Evolutionary conservation across 2,797 vertebrate genomes (phyloP).

Genomic region (Hybognathus amarus): DNA sequence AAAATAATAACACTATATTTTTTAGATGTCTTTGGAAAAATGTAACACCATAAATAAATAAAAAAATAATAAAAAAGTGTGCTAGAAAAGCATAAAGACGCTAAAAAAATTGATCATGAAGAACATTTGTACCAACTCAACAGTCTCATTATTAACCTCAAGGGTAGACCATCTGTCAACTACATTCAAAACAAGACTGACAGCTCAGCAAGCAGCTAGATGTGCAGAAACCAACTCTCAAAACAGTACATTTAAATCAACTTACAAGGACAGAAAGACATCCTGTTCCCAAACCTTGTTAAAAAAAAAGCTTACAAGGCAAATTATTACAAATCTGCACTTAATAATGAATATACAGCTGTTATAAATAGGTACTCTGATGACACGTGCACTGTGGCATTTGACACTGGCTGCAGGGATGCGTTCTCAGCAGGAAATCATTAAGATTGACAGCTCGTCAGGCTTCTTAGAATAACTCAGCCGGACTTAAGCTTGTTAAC

Average conservation of each 20-base stretch:
- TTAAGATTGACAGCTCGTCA: conserved; percentile 40
- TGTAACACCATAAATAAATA: not conserved
- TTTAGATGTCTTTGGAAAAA: not conserved
- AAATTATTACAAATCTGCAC: not conserved
- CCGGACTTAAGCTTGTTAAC: not conserved
- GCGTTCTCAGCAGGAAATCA: conserved; percentile 14
- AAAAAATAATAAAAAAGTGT: not conserved
- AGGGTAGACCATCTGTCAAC: conserved; percentile 62
- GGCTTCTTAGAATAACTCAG: conserved; percentile 27
- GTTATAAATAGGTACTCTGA: conserved; percentile 28
- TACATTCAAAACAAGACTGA: conserved; percentile 41
- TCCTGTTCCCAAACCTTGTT: not conserved
- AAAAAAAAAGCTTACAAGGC: not conserved
- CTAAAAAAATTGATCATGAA: conserved; percentile 27
- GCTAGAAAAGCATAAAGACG: conserved; percentile 3
- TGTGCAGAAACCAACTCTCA: conserved; percentile 43
- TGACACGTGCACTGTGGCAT: not conserved
- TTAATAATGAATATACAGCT: conserved; percentile 4
- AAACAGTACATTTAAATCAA: conserved; percentile 36
- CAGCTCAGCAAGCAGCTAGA: conserved; percentile 52
- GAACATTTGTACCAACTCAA: conserved; percentile 55
- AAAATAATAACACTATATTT: not conserved
- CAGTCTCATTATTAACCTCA: conserved; percentile 58
- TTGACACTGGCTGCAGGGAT: conserved; percentile 38
- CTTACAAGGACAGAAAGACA: conserved; percentile 31